phyloP scores from a whole-genome alignment of 2,113 vertebrate genomes.

The human region DNA sequence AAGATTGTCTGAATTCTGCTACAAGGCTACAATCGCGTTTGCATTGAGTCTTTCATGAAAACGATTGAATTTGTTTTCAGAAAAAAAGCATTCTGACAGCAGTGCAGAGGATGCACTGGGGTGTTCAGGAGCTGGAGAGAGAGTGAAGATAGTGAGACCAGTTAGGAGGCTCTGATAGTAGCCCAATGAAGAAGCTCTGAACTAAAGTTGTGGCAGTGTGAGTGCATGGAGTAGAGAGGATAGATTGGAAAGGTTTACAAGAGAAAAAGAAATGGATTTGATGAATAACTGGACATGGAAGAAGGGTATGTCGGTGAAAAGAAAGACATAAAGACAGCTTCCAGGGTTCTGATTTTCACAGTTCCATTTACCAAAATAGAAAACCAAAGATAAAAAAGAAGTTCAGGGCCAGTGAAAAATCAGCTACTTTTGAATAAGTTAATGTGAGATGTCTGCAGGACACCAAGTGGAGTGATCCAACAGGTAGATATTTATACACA shows the following conservation, averaged over 20 bases:
- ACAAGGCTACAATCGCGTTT: background rate
- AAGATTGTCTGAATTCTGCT: background rate
- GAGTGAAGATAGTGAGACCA: background rate
- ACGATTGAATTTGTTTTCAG: background rate
- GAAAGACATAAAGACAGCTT: background rate
- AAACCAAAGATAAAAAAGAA: background rate
- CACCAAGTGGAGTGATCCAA: background rate
- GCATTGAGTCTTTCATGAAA: background rate
- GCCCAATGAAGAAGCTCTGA: background rate
- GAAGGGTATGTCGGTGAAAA: background rate
- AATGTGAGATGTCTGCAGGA: background rate
- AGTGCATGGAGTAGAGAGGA: background rate
- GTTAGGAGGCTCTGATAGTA: background rate
- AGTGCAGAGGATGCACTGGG: background rate
- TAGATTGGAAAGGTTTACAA: background rate
- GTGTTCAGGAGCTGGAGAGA: background rate
- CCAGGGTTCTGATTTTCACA: background rate
- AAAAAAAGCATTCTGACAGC: background rate
- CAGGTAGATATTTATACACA: background rate
- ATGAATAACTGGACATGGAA: background rate
- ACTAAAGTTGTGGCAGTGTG: background rate
- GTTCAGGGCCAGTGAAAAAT: background rate
- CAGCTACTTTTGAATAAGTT: background rate
- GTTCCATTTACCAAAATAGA: background rate
- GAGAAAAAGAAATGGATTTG: background rate